A percentile compares a stretch with the other conserved stretches of the same genome.
These are phyloP conservation scores for Cosmorhoe ocellata DNA, from an alignment of 2,888 invertebrate genomes.

Conservation along the genomic window DNA sequence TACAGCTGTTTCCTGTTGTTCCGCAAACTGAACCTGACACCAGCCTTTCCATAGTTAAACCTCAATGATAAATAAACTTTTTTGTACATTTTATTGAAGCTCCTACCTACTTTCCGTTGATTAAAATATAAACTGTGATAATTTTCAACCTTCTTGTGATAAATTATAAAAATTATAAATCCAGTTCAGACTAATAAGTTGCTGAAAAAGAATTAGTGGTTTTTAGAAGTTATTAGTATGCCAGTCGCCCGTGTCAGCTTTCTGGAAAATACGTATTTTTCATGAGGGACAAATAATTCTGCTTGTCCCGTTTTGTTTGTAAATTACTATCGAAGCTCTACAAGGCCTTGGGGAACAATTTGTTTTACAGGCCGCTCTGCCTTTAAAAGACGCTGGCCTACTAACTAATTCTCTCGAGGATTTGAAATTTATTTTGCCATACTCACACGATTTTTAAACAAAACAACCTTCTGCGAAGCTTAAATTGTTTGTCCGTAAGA, in stretches of 20 bases:
- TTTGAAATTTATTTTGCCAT: slow-evolving; percentile 51
- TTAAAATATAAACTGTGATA: too few relatives aligned
- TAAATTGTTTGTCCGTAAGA: not conserved
- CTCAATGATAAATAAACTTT: too few relatives aligned
- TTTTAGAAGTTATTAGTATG: too few relatives aligned
- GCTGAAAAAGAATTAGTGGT: too few relatives aligned
- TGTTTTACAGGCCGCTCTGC: slow-evolving; percentile 60
- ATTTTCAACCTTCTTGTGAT: too few relatives aligned
- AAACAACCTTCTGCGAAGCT: not conserved
- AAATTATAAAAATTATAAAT: too few relatives aligned
- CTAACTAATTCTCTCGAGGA: slow-evolving; percentile 56
- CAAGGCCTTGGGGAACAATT: slow-evolving; percentile 60
- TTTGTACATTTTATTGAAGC: too few relatives aligned
- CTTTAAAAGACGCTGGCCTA: slow-evolving; percentile 59
- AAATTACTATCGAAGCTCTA: slow-evolving; percentile 56
- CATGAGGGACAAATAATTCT: slow-evolving; percentile 22
- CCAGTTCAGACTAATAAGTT: too few relatives aligned
- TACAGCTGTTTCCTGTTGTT: not conserved
- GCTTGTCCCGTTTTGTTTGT: slow-evolving; percentile 44
- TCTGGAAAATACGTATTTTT: slow-evolving; percentile 7
- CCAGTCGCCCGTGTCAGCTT: too few relatives aligned
- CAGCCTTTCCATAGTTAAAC: not conserved
- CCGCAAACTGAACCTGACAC: slow-evolving; percentile 1
- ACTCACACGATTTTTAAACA: slow-evolving; percentile 7
- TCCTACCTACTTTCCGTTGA: too few relatives aligned